Evolutionary conservation across 1,140 invertebrate species (phyloP).

Genomic region (Akabosia matsudoensis): DNA sequence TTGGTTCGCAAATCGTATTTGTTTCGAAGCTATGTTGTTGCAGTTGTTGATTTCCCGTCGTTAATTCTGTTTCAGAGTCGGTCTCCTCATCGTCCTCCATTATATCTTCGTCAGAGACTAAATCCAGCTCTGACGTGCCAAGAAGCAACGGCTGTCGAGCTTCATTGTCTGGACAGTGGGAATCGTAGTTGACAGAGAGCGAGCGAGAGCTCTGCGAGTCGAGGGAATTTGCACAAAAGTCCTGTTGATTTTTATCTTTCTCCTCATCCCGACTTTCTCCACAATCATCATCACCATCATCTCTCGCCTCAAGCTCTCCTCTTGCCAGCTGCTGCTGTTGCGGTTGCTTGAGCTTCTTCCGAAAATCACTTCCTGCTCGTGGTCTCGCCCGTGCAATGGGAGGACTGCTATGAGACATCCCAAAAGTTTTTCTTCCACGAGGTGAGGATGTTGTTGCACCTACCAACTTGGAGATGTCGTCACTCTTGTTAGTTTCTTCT

Average conservation of each 20-base stretch:
- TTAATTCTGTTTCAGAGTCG: no score
- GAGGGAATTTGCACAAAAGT: slow-evolving; percentile 31
- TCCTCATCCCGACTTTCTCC: not conserved
- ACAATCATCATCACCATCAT: not conserved
- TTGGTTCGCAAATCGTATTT: not conserved
- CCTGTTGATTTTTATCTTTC: slow-evolving; percentile 22
- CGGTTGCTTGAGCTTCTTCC: not conserved
- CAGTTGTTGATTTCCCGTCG: no score
- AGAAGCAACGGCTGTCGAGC: slow-evolving; percentile 40
- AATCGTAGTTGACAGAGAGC: slow-evolving; percentile 31
- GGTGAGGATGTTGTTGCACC: slow-evolving; percentile 2
- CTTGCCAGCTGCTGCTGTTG: not conserved
- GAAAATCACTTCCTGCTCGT: slow-evolving; percentile 18
- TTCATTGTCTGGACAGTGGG: slow-evolving; percentile 41
- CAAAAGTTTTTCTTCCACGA: not conserved
- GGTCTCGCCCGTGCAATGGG: slow-evolving; percentile 8
- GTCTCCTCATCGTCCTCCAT: not conserved
- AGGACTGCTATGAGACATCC: not conserved
- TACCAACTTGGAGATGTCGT: slow-evolving; percentile 11
- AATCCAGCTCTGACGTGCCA: not conserved
- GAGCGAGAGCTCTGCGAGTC: slow-evolving; percentile 40
- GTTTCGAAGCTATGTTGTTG: no score
- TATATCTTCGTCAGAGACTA: slow-evolving; percentile 8
- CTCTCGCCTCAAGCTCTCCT: not conserved
- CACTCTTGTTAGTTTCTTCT: not conserved